A percentile compares a stretch with the other conserved stretches of the same genome.
Evolutionary conservation across 2,797 vertebrate species (phyloP).

Genomic region (Hemitrygon akajei): DNA sequence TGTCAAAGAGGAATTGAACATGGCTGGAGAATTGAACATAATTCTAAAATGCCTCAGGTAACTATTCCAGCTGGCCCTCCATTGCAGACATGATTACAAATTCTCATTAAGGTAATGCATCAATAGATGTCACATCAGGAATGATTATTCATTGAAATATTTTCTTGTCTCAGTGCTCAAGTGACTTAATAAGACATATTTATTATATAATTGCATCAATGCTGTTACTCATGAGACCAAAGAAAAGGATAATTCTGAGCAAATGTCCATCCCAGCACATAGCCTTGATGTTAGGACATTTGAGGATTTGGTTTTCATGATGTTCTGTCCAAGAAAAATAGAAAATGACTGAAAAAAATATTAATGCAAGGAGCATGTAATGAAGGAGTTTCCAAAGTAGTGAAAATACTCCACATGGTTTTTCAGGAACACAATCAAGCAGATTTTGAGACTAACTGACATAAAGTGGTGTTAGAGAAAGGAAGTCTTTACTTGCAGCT

Average conservation of each 20-base stretch:
- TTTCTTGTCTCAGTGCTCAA: background rate
- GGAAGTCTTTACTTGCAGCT: background rate
- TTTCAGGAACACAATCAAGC: background rate
- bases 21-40: background rate
- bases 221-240: background rate
- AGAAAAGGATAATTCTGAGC: background rate
- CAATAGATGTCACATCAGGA: constrained; percentile 14
- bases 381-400: background rate
- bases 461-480: background rate
- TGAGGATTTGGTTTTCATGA: background rate
- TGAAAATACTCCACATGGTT: background rate
- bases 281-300: background rate
- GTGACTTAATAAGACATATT: background rate
- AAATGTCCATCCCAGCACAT: background rate
- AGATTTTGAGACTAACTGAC: background rate
- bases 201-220: background rate
- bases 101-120: constrained; percentile 1
- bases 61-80: background rate
- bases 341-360: background rate
- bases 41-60: constrained; percentile 29
- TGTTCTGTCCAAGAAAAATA: background rate
- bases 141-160: constrained; percentile 10
- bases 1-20: background rate
- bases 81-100: background rate
- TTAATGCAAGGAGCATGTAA: background rate